Evolutionary conservation across 1,140 invertebrate species (phyloP).

Genomic region (Calephelis nemesis): DNA sequence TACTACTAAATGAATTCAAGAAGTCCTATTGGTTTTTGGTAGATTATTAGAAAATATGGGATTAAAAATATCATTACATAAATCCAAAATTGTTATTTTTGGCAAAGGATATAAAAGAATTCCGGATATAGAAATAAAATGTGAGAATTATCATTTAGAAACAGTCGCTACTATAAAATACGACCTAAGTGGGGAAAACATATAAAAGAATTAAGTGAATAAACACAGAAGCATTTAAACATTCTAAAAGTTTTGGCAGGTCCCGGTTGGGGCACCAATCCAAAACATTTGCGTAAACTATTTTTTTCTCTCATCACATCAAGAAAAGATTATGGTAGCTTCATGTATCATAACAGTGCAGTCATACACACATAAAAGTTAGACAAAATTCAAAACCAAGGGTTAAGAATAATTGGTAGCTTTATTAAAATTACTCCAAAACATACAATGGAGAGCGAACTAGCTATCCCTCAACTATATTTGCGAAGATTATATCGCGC

Average conservation of each 20-base stretch:
- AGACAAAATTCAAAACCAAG: constrained; percentile 14
- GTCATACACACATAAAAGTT: not conserved
- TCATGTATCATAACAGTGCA: constrained; percentile 15
- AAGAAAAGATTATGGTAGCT: constrained; percentile 2
- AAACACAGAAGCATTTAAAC: constrained; percentile 1
- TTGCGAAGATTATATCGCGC: not conserved
- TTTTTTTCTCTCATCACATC: not conserved
- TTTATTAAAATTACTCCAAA: constrained; percentile 1
- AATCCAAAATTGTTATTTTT: not conserved
- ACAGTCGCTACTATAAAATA: not conserved
- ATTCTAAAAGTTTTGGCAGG: constrained; percentile 1
- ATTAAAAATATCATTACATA: not conserved
- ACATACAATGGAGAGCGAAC: constrained; percentile 1
- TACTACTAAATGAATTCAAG: too few species aligned
- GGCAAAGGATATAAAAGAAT: not conserved
- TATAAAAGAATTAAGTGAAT: not conserved
- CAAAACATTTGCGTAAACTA: not conserved
- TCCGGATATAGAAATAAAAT: not conserved
- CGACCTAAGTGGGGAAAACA: constrained; percentile 12
- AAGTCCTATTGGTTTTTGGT: too few species aligned
- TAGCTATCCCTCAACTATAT: not conserved
- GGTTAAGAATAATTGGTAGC: constrained; percentile 10
- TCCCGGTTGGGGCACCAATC: not conserved
- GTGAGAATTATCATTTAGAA: not conserved
- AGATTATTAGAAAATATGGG: too few species aligned